Conservation (phyloP, 2,797 vertebrate genomes). For the Helostoma temminkii region DNA sequence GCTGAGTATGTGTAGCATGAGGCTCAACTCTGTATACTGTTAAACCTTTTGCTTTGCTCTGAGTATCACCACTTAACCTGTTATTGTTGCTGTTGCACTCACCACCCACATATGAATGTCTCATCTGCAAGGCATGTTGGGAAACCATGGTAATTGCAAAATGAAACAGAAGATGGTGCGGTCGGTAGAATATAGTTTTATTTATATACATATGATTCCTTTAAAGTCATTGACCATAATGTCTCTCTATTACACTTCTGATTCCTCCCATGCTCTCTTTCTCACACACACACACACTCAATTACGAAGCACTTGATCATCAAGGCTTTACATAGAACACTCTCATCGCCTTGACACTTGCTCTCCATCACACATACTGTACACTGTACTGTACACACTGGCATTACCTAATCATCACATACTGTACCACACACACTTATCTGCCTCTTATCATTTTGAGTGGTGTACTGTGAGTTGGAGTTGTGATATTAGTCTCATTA, state of each 20-base stretch:
- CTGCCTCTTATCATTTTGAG: conserved; percentile 63
- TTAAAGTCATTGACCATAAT: conserved; percentile 1
- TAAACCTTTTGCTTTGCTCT: not conserved
- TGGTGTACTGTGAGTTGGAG: conserved; percentile 45
- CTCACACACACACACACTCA: conserved; percentile 54
- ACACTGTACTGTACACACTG: conserved; percentile 44
- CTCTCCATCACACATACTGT: conserved; percentile 48
- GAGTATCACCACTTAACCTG: not conserved
- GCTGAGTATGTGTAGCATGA: not conserved
- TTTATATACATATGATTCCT: not conserved
- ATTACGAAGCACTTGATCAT: conserved; percentile 68
- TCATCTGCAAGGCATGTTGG: not conserved
- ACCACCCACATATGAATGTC: not conserved
- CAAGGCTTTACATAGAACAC: conserved; percentile 61
- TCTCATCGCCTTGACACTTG: conserved; percentile 56
- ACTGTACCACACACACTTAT: conserved; percentile 37
- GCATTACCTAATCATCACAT: conserved; percentile 49
- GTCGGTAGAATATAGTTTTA: not conserved
- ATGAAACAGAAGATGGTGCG: not conserved
- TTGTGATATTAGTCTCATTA: conserved; percentile 74
- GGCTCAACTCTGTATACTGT: not conserved
- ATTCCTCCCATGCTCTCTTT: conserved; percentile 23
- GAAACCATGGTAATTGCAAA: not conserved
- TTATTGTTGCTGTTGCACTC: not conserved
- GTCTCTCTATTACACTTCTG: conserved; percentile 23